These are phyloP conservation scores for Myopa tessellatipennis DNA, from an alignment of 2,888 invertebrate genomes.

Conservation along the genomic window DNA sequence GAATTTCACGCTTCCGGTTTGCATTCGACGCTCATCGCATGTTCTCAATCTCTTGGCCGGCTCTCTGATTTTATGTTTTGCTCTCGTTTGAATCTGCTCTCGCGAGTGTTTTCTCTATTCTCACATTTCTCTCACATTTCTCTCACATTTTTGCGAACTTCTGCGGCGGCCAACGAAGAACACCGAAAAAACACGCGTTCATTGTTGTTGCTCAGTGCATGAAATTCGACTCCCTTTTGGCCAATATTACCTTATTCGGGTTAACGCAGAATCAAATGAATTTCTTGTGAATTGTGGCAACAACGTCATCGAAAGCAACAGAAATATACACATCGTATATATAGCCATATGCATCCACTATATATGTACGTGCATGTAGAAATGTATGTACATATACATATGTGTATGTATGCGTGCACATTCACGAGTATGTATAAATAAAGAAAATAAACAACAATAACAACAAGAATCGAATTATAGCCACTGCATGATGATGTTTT, in stretches of 20 bases:
- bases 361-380: no score
- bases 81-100: background rate
- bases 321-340: background rate
- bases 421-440: no score
- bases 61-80: background rate
- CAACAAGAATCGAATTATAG: no score
- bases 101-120: background rate
- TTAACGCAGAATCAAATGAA: conserved; percentile 43
- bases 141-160: conserved; percentile 35
- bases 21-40: background rate
- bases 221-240: conserved; percentile 65
- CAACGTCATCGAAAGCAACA: background rate
- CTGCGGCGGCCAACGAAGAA: conserved; percentile 20
- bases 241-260: conserved; percentile 62
- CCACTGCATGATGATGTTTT: no score
- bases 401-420: no score
- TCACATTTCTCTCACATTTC: background rate
- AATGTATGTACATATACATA: no score
- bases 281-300: background rate
- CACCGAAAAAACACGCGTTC: conserved; percentile 27
- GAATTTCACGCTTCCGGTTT: conserved; percentile 19
- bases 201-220: conserved; percentile 52
- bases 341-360: no score
- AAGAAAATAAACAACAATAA: no score
- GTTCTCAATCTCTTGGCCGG: background rate